Conservation (phyloP, 2,888 invertebrate species). For the Alcis repandata region DNA sequence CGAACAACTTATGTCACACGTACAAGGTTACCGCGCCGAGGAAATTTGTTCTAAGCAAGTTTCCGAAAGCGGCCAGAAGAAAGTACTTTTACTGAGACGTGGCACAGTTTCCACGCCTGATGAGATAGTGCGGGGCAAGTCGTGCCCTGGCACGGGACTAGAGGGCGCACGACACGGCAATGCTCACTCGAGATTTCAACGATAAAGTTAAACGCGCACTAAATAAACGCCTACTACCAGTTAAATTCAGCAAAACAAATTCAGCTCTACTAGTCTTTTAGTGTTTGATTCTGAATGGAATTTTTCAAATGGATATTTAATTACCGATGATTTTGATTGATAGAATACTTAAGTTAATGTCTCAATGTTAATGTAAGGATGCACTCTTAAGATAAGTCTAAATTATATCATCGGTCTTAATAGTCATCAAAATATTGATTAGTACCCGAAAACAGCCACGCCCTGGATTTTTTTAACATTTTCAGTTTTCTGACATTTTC, state of each 20-base stretch:
- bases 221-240: background rate
- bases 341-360: too few relatives aligned
- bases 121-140: constrained; percentile 45
- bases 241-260: background rate
- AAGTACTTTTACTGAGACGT: constrained; percentile 85
- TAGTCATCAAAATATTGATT: too few relatives aligned
- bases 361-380: too few relatives aligned
- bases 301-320: background rate
- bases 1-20: constrained; percentile 79
- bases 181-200: constrained; percentile 2
- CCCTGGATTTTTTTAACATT: too few relatives aligned
- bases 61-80: constrained; percentile 85
- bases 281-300: background rate
- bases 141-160: constrained; percentile 43
- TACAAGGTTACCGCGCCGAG: constrained; percentile 79
- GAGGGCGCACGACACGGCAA: constrained; percentile 44
- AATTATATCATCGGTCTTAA: too few relatives aligned
- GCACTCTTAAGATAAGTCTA: background rate
- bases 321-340: too few relatives aligned
- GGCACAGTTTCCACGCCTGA: constrained; percentile 83
- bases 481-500: too few relatives aligned
- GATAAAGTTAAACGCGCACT: background rate
- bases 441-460: too few relatives aligned
- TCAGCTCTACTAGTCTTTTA: background rate
- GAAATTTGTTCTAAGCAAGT: constrained; percentile 79